Base-by-base conservation (phyloP, 2,888 invertebrate genomes). In the Meteorus colon region DNA sequence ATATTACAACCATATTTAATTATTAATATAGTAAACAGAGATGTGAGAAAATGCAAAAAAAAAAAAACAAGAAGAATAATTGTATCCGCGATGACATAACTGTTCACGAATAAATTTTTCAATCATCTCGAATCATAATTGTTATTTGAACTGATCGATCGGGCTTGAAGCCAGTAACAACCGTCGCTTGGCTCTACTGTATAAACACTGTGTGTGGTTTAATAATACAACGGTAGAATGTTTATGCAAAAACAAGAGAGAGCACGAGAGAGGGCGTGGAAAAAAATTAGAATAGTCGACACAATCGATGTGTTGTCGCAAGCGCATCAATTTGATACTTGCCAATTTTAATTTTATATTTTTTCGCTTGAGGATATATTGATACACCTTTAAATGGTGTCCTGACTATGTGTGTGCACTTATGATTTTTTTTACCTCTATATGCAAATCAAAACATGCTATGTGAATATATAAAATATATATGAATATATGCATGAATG, bases 131-230 rank as follows among this genome's bases (percentile, higher is more conserved):
- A 55, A 55, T 55, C 2, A 55, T 19, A 55, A 55, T 8, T 55
- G 55, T 55, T 55, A 55, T 19, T 55, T 24, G n/a, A 55, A 55
- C 19, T 55, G n/a, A 55, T 55, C n/a, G 48, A 48, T 48, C 19
- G 55, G 19, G 55, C 55, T 55, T 55, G 24, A 10, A 55, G 55
- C 19, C 55, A 55, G 55, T 55, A 8, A 55, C 55, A 19, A 55
- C 55, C 55, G 55, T 55, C 55, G 55, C 55, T 55, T 55, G 19
- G 55, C 55, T 55, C 19, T n/a, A 55, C 55, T 55, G 19, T 55
- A 19, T 55, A 55, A 55, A 55, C 55, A 55, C 55, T 55, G 55
- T 19, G 55, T 55, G 55, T 55, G 5, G 55, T 55, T 55, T 55
- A 55, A 55, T 55, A 55, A 55, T 55, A 55, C 55, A 55, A 24